phyloP scores from a whole-genome alignment of 2,797 vertebrate genomes.

The Xenentodon cancila region DNA sequence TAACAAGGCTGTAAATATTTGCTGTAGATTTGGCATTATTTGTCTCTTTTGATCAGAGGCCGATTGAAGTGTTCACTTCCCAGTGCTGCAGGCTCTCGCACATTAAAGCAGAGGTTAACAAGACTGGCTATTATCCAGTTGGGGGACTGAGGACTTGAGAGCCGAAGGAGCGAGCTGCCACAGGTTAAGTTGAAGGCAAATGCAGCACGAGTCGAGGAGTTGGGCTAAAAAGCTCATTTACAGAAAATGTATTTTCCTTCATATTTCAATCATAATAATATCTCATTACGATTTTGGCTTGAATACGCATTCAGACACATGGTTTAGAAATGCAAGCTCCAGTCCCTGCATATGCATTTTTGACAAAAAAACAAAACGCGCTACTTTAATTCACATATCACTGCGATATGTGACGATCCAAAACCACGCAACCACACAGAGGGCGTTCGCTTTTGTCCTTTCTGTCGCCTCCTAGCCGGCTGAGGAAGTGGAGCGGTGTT shows the following conservation, averaged over 20 bases:
- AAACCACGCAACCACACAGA: constrained; percentile 19
- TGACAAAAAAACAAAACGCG: neutral
- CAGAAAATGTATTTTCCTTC: constrained; percentile 13
- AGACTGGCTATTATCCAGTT: constrained; percentile 81
- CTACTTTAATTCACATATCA: constrained; percentile 8
- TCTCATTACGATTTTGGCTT: neutral
- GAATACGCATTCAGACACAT: neutral
- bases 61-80: constrained; percentile 51
- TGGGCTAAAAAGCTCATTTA: constrained; percentile 56
- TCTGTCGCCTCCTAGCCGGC: constrained; percentile 46
- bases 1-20: constrained; percentile 79
- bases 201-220: constrained; percentile 64
- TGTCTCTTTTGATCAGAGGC: constrained; percentile 69
- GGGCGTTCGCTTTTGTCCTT: constrained; percentile 29
- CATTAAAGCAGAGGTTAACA: constrained; percentile 83
- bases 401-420: constrained; percentile 27
- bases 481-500: constrained; percentile 71
- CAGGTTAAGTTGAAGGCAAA: constrained; percentile 75
- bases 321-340: too few species aligned
- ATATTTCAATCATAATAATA: neutral
- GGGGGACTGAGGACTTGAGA: constrained; percentile 71
- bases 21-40: constrained; percentile 64
- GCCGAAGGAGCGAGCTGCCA: constrained; percentile 59
- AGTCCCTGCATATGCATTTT: neutral
- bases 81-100: constrained; percentile 63